Evolutionary conservation across 2,797 vertebrate genomes (phyloP).

Genomic region (Mormyrops boulengeri): DNA sequence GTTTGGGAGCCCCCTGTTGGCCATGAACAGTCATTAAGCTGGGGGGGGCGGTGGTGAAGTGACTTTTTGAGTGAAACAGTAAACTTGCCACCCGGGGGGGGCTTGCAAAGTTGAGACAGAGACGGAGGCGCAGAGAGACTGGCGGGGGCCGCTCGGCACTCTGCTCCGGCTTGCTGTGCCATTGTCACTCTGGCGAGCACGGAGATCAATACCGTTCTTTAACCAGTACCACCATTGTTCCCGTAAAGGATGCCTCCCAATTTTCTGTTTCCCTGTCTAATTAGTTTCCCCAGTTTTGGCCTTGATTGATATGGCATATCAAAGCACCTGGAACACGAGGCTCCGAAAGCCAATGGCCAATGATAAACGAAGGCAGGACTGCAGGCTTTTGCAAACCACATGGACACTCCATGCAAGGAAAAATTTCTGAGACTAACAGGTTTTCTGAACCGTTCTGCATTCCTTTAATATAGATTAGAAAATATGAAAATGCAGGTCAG

Average conservation of each 20-base stretch:
- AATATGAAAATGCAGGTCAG: neutral
- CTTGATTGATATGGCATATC: neutral
- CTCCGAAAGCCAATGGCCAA: neutral
- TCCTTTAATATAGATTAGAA: neutral
- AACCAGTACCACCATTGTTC: neutral
- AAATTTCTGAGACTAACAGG: neutral
- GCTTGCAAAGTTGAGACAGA: neutral
- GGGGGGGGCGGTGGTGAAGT: neutral
- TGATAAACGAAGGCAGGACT: neutral
- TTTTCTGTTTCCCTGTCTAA: neutral
- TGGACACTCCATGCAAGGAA: neutral
- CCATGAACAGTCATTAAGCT: neutral
- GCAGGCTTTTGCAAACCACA: neutral
- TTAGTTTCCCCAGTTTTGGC: neutral
- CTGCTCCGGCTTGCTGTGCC: neutral
- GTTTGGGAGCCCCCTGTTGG: neutral
- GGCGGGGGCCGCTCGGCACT: too few species aligned
- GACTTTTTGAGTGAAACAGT: neutral
- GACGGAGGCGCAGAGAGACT: neutral
- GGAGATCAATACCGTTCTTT: neutral
- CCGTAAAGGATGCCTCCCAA: neutral
- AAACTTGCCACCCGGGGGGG: neutral
- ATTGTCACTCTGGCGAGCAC: neutral
- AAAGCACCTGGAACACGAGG: neutral
- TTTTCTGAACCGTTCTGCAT: neutral